Evolutionary conservation across 2,797 vertebrate genomes (phyloP).

Genomic region (Sebastes cheni): DNA sequence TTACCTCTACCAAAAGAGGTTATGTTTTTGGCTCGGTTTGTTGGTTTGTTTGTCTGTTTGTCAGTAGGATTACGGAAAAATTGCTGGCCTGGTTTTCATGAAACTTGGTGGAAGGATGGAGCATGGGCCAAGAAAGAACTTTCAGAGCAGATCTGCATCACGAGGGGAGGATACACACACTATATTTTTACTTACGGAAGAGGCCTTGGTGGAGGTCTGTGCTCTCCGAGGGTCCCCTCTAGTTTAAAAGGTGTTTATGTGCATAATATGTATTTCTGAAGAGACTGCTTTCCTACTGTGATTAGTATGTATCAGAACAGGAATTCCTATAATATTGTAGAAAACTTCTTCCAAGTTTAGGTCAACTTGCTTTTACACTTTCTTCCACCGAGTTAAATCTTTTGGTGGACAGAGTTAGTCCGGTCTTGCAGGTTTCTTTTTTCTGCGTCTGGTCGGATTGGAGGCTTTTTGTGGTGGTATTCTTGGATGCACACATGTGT

Average conservation of each 20-base stretch:
- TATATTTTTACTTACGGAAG: neutral
- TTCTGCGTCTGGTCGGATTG: slow-evolving; percentile 23
- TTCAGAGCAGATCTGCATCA: neutral
- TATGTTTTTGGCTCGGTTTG: neutral
- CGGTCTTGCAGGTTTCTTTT: slow-evolving; percentile 30
- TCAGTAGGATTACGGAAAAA: neutral
- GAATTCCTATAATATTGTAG: neutral
- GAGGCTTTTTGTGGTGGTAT: slow-evolving; percentile 59
- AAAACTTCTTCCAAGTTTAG: neutral
- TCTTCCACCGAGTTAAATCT: neutral
- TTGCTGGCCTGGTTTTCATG: neutral
- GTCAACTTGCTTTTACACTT: neutral
- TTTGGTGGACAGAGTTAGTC: neutral
- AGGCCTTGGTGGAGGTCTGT: neutral
- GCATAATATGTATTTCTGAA: neutral
- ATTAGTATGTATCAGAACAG: neutral
- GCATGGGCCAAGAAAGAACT: neutral
- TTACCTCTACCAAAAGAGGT: neutral
- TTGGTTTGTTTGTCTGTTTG: neutral
- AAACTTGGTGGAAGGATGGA: neutral
- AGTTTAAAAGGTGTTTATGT: neutral
- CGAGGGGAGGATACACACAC: neutral
- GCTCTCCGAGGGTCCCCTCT: neutral
- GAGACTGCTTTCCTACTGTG: neutral
- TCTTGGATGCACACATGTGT: slow-evolving; percentile 68